Percentiles rank a stretch among this genome's conserved stretches.
phyloP scores from a whole-genome alignment of 2,797 vertebrate genomes.

The Sitta carolinensis region DNA sequence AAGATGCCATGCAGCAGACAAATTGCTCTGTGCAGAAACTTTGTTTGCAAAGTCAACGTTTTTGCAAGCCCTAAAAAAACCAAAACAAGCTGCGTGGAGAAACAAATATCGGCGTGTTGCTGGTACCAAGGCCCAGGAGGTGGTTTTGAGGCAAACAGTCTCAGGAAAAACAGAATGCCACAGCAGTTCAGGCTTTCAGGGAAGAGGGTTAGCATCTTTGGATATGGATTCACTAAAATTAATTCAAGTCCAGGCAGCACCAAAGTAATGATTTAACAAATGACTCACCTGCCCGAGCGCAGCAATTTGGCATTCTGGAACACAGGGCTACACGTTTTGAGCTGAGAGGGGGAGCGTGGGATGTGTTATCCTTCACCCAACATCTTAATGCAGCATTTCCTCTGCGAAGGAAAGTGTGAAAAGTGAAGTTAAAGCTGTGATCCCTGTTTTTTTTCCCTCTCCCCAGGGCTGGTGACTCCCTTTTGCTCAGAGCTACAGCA shows the following conservation, averaged over 20 bases:
- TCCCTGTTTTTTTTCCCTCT: background rate
- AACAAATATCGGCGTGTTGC: background rate
- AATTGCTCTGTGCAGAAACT: background rate
- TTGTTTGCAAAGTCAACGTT: background rate
- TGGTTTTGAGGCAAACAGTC: background rate
- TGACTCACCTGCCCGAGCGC: fast-evolving
- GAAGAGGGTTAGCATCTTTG: background rate
- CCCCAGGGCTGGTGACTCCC: background rate
- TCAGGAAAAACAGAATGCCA: background rate
- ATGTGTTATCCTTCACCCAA: slow-evolving; percentile 12
- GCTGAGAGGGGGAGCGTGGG: background rate
- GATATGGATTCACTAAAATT: background rate
- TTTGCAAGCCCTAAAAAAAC: background rate
- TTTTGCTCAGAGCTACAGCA: background rate
- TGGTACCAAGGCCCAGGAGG: background rate
- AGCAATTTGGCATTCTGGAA: background rate
- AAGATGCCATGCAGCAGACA: background rate
- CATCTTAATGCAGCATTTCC: slow-evolving; percentile 9
- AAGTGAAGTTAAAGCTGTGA: slow-evolving; percentile 22
- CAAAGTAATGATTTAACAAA: background rate
- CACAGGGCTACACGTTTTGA: fast-evolving
- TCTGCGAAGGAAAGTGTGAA: background rate
- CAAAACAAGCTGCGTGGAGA: background rate
- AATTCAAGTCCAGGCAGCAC: background rate
- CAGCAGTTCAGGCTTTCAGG: background rate